Percentiles rank a stretch among this genome's conserved stretches.
These are phyloP conservation scores for Danaus chrysippus DNA, from an alignment of 2,888 invertebrate genomes.

Conservation along the genomic window DNA sequence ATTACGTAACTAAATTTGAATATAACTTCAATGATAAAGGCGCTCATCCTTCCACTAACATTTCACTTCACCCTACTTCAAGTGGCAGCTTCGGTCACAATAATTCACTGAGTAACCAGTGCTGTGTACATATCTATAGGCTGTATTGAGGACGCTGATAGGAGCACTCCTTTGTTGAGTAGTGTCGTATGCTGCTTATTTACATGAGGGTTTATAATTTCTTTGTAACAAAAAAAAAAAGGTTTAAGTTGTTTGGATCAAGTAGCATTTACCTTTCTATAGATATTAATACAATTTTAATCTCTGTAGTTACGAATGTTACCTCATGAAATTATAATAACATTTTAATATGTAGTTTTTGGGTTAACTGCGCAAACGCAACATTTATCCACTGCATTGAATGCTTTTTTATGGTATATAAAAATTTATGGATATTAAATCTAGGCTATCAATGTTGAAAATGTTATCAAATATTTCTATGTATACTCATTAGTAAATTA, in stretches of 20 bases:
- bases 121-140: constrained; percentile 39
- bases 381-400: neutral
- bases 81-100: constrained; percentile 20
- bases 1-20: no score
- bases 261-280: neutral
- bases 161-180: constrained; percentile 67
- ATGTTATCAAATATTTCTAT: constrained; percentile 1
- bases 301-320: constrained; percentile 9
- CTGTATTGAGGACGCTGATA: constrained; percentile 67
- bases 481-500: constrained; percentile 1
- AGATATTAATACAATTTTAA: constrained; percentile 6
- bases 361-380: neutral
- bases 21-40: neutral
- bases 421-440: neutral
- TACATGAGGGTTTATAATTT: constrained; percentile 52
- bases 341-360: constrained; percentile 14
- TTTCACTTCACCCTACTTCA: constrained; percentile 12
- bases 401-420: neutral
- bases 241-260: neutral
- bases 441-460: neutral
- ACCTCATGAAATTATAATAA: no score
- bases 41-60: constrained; percentile 21
- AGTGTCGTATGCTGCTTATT: constrained; percentile 72
- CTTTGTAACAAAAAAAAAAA: constrained; percentile 1
- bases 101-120: constrained; percentile 21